Conservation (phyloP, 2,888 invertebrate species). For the Aleiodes alternator region DNA sequence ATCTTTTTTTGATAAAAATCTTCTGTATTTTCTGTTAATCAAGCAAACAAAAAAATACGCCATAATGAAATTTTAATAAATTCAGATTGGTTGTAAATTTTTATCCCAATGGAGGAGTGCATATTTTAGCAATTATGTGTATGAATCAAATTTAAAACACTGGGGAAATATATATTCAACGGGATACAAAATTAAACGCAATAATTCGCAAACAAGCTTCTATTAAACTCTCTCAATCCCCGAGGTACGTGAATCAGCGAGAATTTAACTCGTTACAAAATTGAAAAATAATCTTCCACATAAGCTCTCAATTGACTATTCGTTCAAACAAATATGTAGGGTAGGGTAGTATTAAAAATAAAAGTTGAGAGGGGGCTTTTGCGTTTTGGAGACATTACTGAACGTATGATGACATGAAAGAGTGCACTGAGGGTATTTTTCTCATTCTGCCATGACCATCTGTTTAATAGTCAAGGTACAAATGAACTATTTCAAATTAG, state of each 20-base stretch:
- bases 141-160: slow-evolving; percentile 25
- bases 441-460: too few species aligned
- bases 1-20: background rate
- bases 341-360: too few species aligned
- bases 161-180: slow-evolving; percentile 13
- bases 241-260: background rate
- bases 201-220: slow-evolving; percentile 19
- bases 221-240: slow-evolving; percentile 16
- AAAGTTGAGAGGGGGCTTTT: too few species aligned
- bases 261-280: slow-evolving; percentile 24
- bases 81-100: slow-evolving; percentile 18
- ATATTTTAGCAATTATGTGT: slow-evolving; percentile 28
- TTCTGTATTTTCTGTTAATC: background rate
- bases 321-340: slow-evolving; percentile 6
- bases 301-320: slow-evolving; percentile 23
- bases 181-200: slow-evolving; percentile 21
- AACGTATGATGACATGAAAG: too few species aligned
- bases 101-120: background rate
- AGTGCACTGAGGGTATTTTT: too few species aligned
- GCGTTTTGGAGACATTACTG: too few species aligned
- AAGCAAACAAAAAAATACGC: slow-evolving; percentile 3
- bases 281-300: slow-evolving; percentile 22
- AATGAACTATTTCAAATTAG: too few species aligned
- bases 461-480: too few species aligned
- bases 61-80: slow-evolving; percentile 2